A percentile compares a stretch with the other conserved stretches of the same genome.
Conservation (phyloP, 2,888 invertebrate genomes). For the Schrankia costaestrigalis region DNA sequence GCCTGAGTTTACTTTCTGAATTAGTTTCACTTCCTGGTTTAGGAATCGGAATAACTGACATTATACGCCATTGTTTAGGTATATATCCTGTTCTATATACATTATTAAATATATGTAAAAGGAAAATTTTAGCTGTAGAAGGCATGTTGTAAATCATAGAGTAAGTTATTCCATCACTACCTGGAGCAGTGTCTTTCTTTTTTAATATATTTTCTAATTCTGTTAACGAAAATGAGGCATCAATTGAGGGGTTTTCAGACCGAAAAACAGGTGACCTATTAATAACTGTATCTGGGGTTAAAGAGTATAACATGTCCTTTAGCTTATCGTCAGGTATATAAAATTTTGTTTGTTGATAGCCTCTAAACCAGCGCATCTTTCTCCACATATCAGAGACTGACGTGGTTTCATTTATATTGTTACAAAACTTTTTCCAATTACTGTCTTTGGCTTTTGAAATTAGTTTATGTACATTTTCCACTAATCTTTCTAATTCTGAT, state of each 20-base stretch:
- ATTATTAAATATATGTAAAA: not conserved
- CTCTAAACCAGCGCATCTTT: not conserved
- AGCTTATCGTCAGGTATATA: not conserved
- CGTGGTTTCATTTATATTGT: not conserved
- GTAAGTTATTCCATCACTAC: slow-evolving; percentile 1
- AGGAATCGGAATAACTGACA: not conserved
- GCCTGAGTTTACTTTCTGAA: not conserved
- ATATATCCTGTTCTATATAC: not conserved
- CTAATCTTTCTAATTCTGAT: not conserved
- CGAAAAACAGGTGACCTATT: not conserved
- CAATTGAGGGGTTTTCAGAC: not conserved
- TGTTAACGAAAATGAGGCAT: not conserved
- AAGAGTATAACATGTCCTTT: not conserved
- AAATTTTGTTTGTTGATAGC: not conserved
- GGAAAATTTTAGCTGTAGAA: not conserved
- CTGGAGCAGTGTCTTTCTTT: slow-evolving; percentile 1
- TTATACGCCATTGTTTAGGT: not conserved
- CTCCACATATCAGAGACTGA: not conserved
- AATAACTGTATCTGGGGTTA: not conserved
- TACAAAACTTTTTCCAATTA: not conserved
- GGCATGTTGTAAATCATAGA: not conserved
- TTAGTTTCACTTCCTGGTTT: not conserved
- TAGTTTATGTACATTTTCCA: not conserved
- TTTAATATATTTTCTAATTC: not conserved
- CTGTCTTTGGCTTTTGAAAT: not conserved